phyloP scores from a whole-genome alignment of 2,888 invertebrate genomes.

The Calameuta pallipes region DNA sequence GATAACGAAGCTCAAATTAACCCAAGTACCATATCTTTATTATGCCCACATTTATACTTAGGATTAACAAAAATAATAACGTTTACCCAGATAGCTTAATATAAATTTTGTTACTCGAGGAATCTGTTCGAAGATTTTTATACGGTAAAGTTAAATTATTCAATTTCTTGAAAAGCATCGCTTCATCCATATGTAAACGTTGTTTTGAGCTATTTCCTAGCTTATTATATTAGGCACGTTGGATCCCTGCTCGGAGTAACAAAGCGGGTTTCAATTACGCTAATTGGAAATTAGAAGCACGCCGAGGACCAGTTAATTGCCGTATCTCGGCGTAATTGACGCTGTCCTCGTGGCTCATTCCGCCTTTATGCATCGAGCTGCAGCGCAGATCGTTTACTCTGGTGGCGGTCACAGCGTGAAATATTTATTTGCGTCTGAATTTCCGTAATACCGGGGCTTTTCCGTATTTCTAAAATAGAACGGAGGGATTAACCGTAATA shows the following conservation, averaged over 20 bases:
- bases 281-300: background rate
- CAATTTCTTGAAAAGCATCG: background rate
- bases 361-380: background rate
- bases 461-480: background rate
- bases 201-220: background rate
- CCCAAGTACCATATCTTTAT: background rate
- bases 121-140: background rate
- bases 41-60: background rate
- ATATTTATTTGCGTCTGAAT: background rate
- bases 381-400: background rate
- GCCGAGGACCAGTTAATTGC: background rate
- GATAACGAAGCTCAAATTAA: background rate
- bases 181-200: background rate
- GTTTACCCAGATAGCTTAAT: background rate
- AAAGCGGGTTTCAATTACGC: constrained; percentile 3
- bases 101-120: background rate
- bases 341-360: background rate
- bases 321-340: constrained; percentile 6
- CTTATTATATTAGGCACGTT: background rate
- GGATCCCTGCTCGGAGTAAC: background rate
- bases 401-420: background rate
- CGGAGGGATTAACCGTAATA: background rate
- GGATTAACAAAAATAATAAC: background rate
- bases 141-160: background rate
- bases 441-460: background rate